Percentiles rank a stretch among this genome's conserved stretches.
Evolutionary conservation across 2,113 vertebrate species (phyloP).

Genomic region (Dipodomys stephensi): DNA sequence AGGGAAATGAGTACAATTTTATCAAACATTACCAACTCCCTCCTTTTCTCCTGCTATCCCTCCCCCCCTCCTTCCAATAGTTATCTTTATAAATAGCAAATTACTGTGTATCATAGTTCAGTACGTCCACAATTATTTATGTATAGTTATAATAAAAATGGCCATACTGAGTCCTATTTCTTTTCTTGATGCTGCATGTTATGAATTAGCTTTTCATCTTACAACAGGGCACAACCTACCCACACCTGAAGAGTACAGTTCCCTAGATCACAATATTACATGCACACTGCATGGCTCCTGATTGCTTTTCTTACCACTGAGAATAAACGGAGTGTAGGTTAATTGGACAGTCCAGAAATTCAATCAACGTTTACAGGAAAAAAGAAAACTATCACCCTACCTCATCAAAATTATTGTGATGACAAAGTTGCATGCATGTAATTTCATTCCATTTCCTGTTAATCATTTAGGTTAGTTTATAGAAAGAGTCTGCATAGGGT

Average conservation of each 20-base stretch:
- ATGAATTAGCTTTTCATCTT: neutral
- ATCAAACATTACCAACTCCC: no score
- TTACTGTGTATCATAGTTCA: neutral
- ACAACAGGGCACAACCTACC: neutral
- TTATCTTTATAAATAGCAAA: neutral
- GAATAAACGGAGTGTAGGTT: neutral
- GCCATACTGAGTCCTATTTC: neutral
- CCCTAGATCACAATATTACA: no score
- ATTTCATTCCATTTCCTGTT: slow-evolving; percentile 20
- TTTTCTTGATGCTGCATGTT: neutral
- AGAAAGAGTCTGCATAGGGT: neutral
- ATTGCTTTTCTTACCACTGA: neutral
- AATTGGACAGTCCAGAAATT: neutral
- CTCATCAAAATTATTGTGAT: neutral
- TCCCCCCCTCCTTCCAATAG: no score
- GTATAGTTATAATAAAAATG: neutral
- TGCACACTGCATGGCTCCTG: neutral
- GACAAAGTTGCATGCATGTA: neutral
- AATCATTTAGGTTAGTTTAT: neutral
- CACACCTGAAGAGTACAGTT: neutral
- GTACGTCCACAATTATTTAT: neutral
- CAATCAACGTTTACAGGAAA: neutral
- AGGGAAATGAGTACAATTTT: no score
- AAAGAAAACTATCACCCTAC: neutral
- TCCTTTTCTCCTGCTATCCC: no score